Evolutionary conservation across 2,797 vertebrate species (phyloP), one percentile per base, ranked within the genome.

Genomic region (Lycodopsis pacificus): DNA sequence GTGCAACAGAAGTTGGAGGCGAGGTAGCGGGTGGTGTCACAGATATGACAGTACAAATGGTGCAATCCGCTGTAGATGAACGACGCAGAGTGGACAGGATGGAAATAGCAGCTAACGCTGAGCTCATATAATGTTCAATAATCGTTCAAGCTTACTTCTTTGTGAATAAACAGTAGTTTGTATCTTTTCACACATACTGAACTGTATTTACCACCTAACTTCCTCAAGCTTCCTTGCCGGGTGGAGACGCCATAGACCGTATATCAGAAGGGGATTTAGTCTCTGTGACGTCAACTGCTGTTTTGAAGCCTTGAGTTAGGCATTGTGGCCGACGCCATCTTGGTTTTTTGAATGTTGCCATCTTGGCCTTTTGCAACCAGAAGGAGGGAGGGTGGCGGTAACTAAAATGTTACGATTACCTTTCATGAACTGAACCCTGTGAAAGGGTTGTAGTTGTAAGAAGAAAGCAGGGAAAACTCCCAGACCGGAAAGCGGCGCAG

Each of bases 51-150:
- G 66, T 3, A 74, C 48, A 73, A 79, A 65, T 48, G 71, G 72
- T 69, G 76, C 69, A 63, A 86, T 86, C 76, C 64, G 70, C 61
- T 30, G 64, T 5, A 59, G 76, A 91, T 86, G 64, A 86, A 66
- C 83, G 71, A 10, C 20, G 62, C 36, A 22, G 22, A 48, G 59
- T n/a, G 62, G 77, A 73, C 66, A 64, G 73, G 62, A 64, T 75
- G 64, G 34, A 68, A 80, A 63, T 7, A 59, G 66, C 69, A 79
- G 75, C 48, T 2, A n/a, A 38, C 32, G 65, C 7, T 25, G 38
- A 63, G 77, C 22, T 32, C 30, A 5, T 32, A 32, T 32, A 32
- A 32, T 5, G 30, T 32, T 30, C 42, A 30, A 42, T 71, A 32
- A 65, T 65, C 10, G 36, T 53, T 13, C 14, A 25, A 56, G 25